These are phyloP conservation scores for Pantelozetes paolii DNA, from an alignment of 2,888 invertebrate species.

Conservation along the genomic window DNA sequence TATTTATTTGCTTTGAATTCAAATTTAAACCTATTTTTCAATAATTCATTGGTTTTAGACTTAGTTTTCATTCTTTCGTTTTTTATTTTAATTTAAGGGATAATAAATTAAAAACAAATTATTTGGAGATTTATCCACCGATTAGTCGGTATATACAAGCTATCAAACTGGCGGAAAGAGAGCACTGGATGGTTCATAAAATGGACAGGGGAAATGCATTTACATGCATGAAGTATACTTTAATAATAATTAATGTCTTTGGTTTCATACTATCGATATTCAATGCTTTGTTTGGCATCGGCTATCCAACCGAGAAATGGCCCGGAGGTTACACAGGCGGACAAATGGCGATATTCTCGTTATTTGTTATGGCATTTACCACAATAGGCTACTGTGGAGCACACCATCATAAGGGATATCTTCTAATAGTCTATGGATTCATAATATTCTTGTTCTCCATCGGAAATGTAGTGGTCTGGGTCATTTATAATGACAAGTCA, in stretches of 20 bases:
- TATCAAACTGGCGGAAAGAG: too few relatives aligned
- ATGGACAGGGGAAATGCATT: conserved; percentile 42
- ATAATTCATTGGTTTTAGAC: too few relatives aligned
- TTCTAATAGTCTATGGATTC: conserved; percentile 42
- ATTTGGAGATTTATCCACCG: too few relatives aligned
- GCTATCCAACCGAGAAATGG: conserved; percentile 43
- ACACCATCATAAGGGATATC: conserved; percentile 43
- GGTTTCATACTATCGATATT: conserved; percentile 44
- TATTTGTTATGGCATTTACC: conserved; percentile 44
- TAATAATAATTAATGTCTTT: conserved; percentile 43
- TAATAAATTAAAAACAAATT: too few relatives aligned
- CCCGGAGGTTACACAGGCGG: conserved; percentile 43
- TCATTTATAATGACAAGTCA: conserved; percentile 41
- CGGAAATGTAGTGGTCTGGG: conserved; percentile 41
- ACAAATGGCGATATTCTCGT: conserved; percentile 43
- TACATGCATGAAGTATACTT: conserved; percentile 42
- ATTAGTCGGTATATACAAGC: too few relatives aligned
- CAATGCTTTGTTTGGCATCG: conserved; percentile 44
- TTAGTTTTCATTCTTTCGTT: too few relatives aligned
- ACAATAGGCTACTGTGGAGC: conserved; percentile 44
- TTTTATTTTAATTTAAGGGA: too few relatives aligned
- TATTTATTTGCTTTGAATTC: too few relatives aligned
- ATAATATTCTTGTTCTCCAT: conserved; percentile 41
- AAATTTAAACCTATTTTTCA: too few relatives aligned
- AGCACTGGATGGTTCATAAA: not conserved